These are phyloP conservation scores for Agrotis clavis DNA, from an alignment of 2,888 invertebrate genomes.

Conservation along the genomic window DNA sequence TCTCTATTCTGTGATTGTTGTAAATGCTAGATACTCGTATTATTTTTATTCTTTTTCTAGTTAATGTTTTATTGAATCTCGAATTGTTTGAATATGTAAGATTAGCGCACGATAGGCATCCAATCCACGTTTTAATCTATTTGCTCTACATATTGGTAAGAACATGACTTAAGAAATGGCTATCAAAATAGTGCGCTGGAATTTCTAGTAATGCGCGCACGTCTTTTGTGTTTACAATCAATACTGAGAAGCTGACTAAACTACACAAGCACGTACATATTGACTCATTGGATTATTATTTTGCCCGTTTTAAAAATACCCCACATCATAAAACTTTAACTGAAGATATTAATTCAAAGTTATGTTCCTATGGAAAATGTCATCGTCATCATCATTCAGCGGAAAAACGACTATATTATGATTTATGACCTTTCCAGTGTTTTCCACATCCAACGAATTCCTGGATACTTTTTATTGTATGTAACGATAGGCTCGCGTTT, in stretches of 20 bases:
- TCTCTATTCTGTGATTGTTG: no score
- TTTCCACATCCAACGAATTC: not conserved
- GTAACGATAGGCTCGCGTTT: no score
- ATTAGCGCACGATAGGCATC: not conserved
- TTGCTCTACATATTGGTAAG: not conserved
- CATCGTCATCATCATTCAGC: no score
- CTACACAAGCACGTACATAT: constrained; percentile 19
- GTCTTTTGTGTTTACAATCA: constrained; percentile 18
- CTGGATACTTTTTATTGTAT: no score
- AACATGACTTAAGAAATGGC: constrained; percentile 1
- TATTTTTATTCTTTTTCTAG: not conserved
- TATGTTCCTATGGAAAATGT: not conserved
- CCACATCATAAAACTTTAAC: not conserved
- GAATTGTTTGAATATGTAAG: not conserved
- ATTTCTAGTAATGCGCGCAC: not conserved
- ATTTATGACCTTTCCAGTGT: no score
- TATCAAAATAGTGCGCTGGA: constrained; percentile 7
- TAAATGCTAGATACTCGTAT: not conserved
- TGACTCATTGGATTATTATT: constrained; percentile 37
- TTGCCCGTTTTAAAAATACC: constrained; percentile 42
- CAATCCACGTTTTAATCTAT: not conserved
- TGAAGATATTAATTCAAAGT: not conserved
- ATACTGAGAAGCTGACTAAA: constrained; percentile 26
- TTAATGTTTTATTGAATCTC: not conserved
- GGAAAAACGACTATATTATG: not conserved